Conservation (phyloP, 2,888 invertebrate genomes). For the Unio delphinus region DNA sequence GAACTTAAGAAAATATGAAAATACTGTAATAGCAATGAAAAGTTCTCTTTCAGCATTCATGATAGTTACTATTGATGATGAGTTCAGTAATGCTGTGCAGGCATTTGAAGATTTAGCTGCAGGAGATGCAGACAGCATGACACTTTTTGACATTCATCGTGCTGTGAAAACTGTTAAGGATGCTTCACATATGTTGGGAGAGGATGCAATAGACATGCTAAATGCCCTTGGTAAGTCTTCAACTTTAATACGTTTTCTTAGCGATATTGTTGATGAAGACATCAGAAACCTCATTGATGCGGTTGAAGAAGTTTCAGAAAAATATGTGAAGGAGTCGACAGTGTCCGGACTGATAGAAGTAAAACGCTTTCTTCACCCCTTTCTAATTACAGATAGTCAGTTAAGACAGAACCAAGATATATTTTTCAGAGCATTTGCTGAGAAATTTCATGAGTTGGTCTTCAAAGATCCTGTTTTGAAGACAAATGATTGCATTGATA, state of each 20-base stretch:
- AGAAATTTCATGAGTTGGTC: slow-evolving; percentile 9
- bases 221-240: slow-evolving; percentile 15
- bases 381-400: slow-evolving; percentile 8
- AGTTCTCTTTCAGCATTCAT: no score
- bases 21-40: no score
- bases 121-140: slow-evolving; percentile 1
- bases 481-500: slow-evolving; percentile 31
- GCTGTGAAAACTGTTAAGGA: slow-evolving; percentile 15
- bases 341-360: slow-evolving; percentile 43
- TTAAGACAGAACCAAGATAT: background rate
- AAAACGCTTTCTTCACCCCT: slow-evolving; percentile 32
- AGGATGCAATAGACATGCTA: slow-evolving; percentile 20
- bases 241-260: slow-evolving; percentile 28
- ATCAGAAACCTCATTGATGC: slow-evolving; percentile 48
- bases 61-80: no score
- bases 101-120: no score
- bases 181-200: slow-evolving; percentile 10
- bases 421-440: slow-evolving; percentile 8
- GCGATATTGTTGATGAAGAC: slow-evolving; percentile 37
- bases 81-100: no score
- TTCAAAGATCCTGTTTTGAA: slow-evolving; percentile 20
- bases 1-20: no score
- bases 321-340: slow-evolving; percentile 41
- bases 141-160: slow-evolving; percentile 14
- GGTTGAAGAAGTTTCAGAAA: slow-evolving; percentile 49